Percentiles rank a stretch among this genome's conserved stretches.
Evolutionary conservation across 2,888 invertebrate genomes (phyloP).

Genomic region (Aspidiotus rigidus): DNA sequence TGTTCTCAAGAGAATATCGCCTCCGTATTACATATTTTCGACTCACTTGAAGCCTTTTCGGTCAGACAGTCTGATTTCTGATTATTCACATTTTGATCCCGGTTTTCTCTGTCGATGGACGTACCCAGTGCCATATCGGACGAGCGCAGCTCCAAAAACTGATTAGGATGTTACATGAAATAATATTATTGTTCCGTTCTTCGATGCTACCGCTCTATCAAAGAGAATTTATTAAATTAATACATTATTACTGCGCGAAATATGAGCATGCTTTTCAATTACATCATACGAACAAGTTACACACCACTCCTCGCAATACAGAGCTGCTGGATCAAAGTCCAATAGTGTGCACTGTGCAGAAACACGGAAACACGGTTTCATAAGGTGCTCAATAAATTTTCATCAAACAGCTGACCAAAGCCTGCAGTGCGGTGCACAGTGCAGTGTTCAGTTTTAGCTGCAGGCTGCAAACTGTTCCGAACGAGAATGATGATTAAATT

Average conservation of each 20-base stretch:
- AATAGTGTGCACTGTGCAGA: background rate
- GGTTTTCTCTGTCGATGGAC: constrained; percentile 6
- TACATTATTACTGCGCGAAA: background rate
- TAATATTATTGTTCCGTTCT: background rate
- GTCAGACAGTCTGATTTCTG: constrained; percentile 12
- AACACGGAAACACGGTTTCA: background rate
- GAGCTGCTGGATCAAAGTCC: too few species aligned
- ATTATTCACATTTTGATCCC: constrained; percentile 12
- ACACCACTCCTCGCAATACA: constrained; percentile 6
- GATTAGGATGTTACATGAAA: background rate
- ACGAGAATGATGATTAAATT: too few species aligned
- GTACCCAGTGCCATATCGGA: constrained; percentile 24
- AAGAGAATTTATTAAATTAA: too few species aligned
- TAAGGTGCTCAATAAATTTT: too few species aligned
- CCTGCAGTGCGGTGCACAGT: too few species aligned
- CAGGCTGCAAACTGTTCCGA: too few species aligned
- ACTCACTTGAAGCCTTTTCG: constrained; percentile 22
- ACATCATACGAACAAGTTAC: constrained; percentile 13
- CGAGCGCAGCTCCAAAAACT: background rate
- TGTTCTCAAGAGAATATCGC: too few species aligned
- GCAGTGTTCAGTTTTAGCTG: too few species aligned
- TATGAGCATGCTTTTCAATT: constrained; percentile 27
- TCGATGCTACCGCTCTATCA: too few species aligned
- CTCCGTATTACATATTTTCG: background rate
- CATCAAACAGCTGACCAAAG: too few species aligned